Percentiles rank a stretch among this genome's conserved stretches.
These are phyloP conservation scores for Albula glossodonta DNA, from an alignment of 2,113 vertebrate species.

Conservation along the genomic window DNA sequence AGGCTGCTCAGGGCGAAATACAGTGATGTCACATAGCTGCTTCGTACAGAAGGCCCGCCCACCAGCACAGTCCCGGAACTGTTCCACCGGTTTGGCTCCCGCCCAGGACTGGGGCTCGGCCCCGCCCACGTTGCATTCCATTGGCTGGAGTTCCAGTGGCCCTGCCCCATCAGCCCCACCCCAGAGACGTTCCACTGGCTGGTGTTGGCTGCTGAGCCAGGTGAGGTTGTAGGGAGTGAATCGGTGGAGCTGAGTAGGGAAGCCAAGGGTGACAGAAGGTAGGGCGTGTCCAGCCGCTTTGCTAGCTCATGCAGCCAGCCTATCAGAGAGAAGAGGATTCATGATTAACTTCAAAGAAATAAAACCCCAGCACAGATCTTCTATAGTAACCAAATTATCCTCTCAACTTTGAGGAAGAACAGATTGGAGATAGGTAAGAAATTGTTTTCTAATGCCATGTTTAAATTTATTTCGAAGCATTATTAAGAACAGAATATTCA, in stretches of 20 bases:
- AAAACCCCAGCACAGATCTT: background rate
- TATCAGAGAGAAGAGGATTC: conserved; percentile 36
- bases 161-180: conserved; percentile 45
- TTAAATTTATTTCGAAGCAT: too few species aligned
- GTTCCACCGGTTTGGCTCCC: conserved; percentile 26
- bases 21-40: conserved; percentile 78
- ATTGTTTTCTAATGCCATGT: too few species aligned
- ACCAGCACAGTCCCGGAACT: conserved; percentile 41
- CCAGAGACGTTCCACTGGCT: conserved; percentile 62
- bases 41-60: conserved; percentile 71
- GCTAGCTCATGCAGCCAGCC: conserved; percentile 79
- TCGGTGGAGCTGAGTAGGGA: conserved; percentile 50
- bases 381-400: too few species aligned
- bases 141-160: conserved; percentile 65
- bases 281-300: conserved; percentile 75
- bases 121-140: conserved; percentile 49
- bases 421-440: too few species aligned
- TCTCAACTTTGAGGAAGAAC: too few species aligned
- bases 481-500: too few species aligned
- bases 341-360: background rate
- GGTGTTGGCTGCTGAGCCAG: conserved; percentile 49
- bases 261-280: conserved; percentile 55
- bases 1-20: conserved; percentile 81
- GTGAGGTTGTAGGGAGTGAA: conserved; percentile 29
- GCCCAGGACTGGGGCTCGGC: background rate